Conservation (phyloP, 2,888 invertebrate genomes). For the Aricia artaxerxes region DNA sequence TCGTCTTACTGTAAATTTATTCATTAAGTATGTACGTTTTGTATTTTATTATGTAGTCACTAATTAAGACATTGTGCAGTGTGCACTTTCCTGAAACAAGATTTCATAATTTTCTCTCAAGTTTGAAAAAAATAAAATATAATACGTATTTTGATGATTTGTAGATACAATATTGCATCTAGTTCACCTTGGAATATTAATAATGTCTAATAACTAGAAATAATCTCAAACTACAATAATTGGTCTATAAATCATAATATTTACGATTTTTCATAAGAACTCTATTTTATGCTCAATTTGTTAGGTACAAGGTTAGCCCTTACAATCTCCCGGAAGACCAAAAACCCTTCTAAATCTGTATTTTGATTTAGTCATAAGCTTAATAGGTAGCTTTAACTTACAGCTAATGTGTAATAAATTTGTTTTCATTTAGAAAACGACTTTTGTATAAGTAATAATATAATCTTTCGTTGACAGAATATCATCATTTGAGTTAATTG, state of each 20-base stretch:
- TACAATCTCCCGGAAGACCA: neutral
- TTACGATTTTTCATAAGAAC: neutral
- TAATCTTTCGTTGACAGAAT: too few species aligned
- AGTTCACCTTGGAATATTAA: slow-evolving; percentile 1
- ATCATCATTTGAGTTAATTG: too few species aligned
- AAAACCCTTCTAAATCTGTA: neutral
- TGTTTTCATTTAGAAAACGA: too few species aligned
- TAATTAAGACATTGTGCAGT: too few species aligned
- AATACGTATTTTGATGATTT: neutral
- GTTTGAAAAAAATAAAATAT: neutral
- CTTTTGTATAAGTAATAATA: too few species aligned
- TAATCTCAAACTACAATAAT: neutral
- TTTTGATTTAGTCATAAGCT: neutral
- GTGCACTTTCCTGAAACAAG: neutral
- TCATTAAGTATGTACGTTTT: too few species aligned
- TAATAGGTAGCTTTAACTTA: too few species aligned
- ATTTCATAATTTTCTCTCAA: neutral
- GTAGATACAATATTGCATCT: neutral
- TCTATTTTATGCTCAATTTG: neutral
- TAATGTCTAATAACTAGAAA: neutral
- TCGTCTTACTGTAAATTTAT: too few species aligned
- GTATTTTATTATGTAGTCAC: too few species aligned
- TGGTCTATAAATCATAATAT: neutral
- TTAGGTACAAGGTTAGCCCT: neutral
- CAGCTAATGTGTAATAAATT: too few species aligned